Evolutionary conservation across 2,888 invertebrate genomes (phyloP).

Genomic region (Mythimna vitellina): DNA sequence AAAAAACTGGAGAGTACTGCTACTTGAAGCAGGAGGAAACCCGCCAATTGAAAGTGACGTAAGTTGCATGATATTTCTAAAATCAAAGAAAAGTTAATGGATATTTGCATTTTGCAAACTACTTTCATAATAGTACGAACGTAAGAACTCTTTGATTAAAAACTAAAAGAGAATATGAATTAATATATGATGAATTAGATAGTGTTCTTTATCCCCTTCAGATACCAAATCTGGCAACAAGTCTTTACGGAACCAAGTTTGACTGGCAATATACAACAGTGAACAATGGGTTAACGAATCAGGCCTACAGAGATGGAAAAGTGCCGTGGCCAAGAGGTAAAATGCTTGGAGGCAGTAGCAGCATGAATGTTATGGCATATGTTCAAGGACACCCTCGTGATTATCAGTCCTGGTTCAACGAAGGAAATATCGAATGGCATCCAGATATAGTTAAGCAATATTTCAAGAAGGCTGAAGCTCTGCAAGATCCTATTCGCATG

Average conservation of each 20-base stretch:
- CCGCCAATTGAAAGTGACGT: constrained; percentile 90
- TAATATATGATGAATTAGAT: too few relatives aligned
- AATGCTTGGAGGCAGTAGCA: constrained; percentile 90
- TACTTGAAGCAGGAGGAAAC: constrained; percentile 65
- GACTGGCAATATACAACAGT: constrained; percentile 59
- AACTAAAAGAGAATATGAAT: not conserved
- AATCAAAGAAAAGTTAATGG: not conserved
- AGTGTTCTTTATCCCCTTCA: not conserved
- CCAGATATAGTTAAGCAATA: constrained; percentile 49
- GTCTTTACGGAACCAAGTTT: constrained; percentile 17
- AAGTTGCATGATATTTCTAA: constrained; percentile 70
- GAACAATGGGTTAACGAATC: constrained; percentile 51
- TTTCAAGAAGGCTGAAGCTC: constrained; percentile 56
- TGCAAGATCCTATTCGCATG: constrained; percentile 40
- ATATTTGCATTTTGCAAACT: not conserved
- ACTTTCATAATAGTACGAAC: not conserved
- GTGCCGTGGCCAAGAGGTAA: constrained; percentile 91
- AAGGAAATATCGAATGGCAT: constrained; percentile 77
- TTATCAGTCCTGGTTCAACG: constrained; percentile 88
- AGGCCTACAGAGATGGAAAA: constrained; percentile 47
- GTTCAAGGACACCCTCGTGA: constrained; percentile 86
- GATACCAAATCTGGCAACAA: constrained; percentile 46
- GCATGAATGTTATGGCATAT: constrained; percentile 87
- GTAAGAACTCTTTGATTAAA: not conserved
- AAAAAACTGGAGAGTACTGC: constrained; percentile 53